phyloP scores from a whole-genome alignment of 2,888 invertebrate genomes.

The Melinaea marsaeus region DNA sequence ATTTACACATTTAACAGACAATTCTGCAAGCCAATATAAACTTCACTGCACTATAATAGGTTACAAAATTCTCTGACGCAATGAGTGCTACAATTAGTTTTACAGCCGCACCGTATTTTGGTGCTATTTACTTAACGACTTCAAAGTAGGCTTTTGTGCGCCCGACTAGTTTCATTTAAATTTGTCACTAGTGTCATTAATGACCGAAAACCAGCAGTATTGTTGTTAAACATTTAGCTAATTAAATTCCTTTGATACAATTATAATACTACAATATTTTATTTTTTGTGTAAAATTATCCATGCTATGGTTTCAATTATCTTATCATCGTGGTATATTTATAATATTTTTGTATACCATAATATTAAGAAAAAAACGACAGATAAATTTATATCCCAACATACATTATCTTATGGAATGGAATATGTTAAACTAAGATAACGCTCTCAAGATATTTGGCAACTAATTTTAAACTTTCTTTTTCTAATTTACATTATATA shows the following conservation, averaged over 20 bases:
- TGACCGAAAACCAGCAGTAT: not conserved
- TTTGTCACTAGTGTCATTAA: not conserved
- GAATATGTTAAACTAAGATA: too few species aligned
- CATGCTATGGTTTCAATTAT: too few species aligned
- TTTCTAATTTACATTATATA: too few species aligned
- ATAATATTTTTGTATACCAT: too few species aligned
- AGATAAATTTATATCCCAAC: too few species aligned
- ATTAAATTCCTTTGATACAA: not conserved
- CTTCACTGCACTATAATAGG: not conserved
- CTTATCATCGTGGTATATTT: too few species aligned
- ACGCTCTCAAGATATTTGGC: too few species aligned
- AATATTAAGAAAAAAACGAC: too few species aligned
- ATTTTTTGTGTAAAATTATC: not conserved
- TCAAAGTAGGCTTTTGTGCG: slow-evolving; percentile 5
- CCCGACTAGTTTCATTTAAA: not conserved
- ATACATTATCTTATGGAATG: too few species aligned
- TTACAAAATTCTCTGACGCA: not conserved
- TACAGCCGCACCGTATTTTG: slow-evolving; percentile 1
- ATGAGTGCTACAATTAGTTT: slow-evolving; percentile 2
- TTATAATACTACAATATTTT: not conserved
- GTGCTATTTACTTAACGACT: slow-evolving; percentile 5
- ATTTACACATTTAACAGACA: slow-evolving; percentile 12
- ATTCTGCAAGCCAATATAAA: not conserved
- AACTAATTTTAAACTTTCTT: too few species aligned
- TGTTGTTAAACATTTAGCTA: not conserved